A percentile compares a stretch with the other conserved stretches of the same genome.
These are phyloP conservation scores for Stictonetta naevosa DNA, from an alignment of 2,113 vertebrate genomes.

Conservation along the genomic window DNA sequence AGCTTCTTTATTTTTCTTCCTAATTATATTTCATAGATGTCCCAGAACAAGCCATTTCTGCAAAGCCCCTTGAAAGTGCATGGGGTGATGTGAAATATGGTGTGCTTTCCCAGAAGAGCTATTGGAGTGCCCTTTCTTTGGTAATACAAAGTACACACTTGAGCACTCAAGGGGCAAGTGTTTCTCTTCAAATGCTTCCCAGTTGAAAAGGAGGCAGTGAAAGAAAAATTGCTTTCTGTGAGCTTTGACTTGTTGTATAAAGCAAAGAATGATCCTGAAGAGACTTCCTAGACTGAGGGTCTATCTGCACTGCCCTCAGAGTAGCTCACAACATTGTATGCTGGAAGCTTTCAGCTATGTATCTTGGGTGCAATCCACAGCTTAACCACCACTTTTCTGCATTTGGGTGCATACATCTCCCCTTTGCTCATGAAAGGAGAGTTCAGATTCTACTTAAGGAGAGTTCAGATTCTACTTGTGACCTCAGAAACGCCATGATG, in stretches of 20 bases:
- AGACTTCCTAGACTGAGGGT: neutral
- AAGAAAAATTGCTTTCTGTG: slow-evolving; percentile 54
- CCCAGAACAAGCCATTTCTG: slow-evolving; percentile 52
- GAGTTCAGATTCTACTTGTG: neutral
- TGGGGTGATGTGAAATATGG: slow-evolving; percentile 52
- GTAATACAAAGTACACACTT: slow-evolving; percentile 61
- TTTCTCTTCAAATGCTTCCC: slow-evolving; percentile 51
- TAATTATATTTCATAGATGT: slow-evolving; percentile 64
- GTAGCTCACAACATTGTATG: neutral
- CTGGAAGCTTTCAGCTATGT: neutral
- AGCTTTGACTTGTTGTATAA: slow-evolving; percentile 42
- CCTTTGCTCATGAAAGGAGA: neutral
- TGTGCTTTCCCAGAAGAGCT: slow-evolving; percentile 65
- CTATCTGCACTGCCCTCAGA: neutral
- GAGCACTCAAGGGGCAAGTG: slow-evolving; percentile 64
- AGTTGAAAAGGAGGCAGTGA: slow-evolving; percentile 48
- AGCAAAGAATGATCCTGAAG: slow-evolving; percentile 2
- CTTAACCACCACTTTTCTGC: rapidly evolving
- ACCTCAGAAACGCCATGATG: neutral
- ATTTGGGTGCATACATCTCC: neutral
- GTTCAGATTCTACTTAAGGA: neutral
- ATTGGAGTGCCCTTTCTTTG: slow-evolving; percentile 67
- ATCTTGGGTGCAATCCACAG: neutral
- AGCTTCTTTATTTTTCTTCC: slow-evolving; percentile 55
- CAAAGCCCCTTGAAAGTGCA: slow-evolving; percentile 49